Conservation (phyloP, 2,113 vertebrate genomes). For the Chiloscyllium plagiosum region DNA sequence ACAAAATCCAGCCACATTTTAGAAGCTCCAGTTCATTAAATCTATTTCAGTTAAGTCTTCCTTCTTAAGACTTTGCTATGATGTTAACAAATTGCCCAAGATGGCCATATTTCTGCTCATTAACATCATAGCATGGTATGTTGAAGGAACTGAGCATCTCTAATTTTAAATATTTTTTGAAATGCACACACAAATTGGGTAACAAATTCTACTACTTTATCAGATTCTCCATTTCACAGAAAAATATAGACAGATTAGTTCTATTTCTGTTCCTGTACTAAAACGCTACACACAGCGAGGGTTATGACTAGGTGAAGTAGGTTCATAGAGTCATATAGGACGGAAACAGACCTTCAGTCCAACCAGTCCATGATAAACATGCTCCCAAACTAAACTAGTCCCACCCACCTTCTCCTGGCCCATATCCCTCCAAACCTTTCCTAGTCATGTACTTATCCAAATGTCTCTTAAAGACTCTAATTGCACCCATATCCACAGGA, state of each 20-base stretch:
- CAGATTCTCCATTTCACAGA: not conserved
- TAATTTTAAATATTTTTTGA: not conserved
- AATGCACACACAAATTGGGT: not conserved
- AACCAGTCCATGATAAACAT: too few relatives aligned
- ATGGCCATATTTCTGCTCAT: not conserved
- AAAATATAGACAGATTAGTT: not conserved
- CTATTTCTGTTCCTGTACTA: not conserved
- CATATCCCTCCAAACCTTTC: too few relatives aligned
- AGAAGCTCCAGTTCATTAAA: too few relatives aligned
- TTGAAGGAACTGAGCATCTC: slow-evolving; percentile 3
- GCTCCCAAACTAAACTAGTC: too few relatives aligned
- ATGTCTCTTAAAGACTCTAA: too few relatives aligned
- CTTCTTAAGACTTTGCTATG: not conserved
- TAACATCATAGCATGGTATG: not conserved
- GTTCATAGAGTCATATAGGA: not conserved
- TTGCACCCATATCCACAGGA: too few relatives aligned
- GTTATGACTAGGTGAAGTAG: not conserved
- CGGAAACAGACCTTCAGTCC: too few relatives aligned
- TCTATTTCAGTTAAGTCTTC: not conserved
- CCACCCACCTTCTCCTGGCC: too few relatives aligned
- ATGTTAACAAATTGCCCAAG: not conserved
- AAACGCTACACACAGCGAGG: not conserved
- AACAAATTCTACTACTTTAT: not conserved
- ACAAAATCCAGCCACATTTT: not conserved
- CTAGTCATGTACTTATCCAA: too few relatives aligned